Conservation (phyloP, 1,140 invertebrate genomes). For the Panagrolaimus sp. region DNA sequence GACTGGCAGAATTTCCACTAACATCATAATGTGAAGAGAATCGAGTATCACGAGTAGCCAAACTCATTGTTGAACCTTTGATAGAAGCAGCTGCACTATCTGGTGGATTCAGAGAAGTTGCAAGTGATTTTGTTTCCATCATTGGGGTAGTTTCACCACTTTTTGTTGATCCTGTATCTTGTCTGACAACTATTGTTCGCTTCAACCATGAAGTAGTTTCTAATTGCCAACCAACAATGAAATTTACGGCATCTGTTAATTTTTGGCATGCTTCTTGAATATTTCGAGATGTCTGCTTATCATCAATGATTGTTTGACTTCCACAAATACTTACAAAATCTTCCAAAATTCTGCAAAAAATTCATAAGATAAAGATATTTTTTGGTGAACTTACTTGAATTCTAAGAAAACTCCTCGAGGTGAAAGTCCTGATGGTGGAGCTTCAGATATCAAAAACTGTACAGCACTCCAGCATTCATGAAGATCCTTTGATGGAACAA, state of each 20-base stretch:
- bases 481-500: conserved; percentile 67
- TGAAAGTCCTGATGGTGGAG: conserved; percentile 65
- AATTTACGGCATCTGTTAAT: conserved; percentile 76
- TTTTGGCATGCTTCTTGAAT: conserved; percentile 62
- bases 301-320: conserved; percentile 73
- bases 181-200: conserved; percentile 77
- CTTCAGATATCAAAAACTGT: conserved; percentile 73
- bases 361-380: conserved; percentile 19
- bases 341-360: conserved; percentile 67
- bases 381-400: conserved; percentile 64
- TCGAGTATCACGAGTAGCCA: conserved; percentile 5
- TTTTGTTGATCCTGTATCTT: conserved; percentile 64
- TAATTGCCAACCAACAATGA: conserved; percentile 78
- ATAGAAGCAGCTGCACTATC: not conserved
- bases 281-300: conserved; percentile 73
- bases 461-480: conserved; percentile 76
- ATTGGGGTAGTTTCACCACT: conserved; percentile 1
- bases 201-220: conserved; percentile 85
- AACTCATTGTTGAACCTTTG: not conserved
- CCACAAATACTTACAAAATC: conserved; percentile 80
- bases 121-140: conserved; percentile 10
- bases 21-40: not conserved
- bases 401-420: conserved; percentile 77
- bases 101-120: not conserved
- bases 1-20: not conserved